Evolutionary conservation across 2,113 vertebrate species (phyloP).

Genomic region (sheep (Ovis aries)): DNA sequence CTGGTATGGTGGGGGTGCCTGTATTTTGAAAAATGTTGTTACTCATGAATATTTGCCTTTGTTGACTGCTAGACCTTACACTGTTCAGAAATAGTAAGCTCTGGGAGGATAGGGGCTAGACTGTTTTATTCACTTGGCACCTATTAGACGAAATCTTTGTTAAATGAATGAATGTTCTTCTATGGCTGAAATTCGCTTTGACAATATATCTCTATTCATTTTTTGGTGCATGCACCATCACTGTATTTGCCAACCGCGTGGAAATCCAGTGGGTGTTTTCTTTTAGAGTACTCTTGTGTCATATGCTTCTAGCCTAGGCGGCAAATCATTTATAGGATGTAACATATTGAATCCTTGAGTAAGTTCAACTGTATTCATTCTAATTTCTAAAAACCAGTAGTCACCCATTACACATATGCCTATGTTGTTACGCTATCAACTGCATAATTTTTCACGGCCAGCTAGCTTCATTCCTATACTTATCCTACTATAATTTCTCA

Average conservation of each 20-base stretch:
- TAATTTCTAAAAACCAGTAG: neutral
- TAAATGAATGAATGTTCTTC: neutral
- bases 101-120: neutral
- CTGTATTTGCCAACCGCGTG: neutral
- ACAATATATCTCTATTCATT: neutral
- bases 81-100: neutral
- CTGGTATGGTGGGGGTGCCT: neutral
- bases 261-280: neutral
- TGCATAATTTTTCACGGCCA: neutral
- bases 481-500: neutral
- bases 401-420: neutral
- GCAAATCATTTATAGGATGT: neutral
- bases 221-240: neutral
- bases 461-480: neutral
- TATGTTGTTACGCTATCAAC: slow-evolving; percentile 12
- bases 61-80: neutral
- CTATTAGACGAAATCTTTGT: neutral
- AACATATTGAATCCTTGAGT: neutral
- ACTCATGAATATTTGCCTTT: neutral
- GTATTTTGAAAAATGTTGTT: neutral
- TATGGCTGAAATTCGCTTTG: neutral
- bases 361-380: neutral
- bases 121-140: neutral
- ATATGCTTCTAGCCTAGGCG: neutral
- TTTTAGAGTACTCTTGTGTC: neutral